These are phyloP conservation scores for Spicauda simplicius DNA, from an alignment of 2,888 invertebrate genomes.

Conservation along the genomic window DNA sequence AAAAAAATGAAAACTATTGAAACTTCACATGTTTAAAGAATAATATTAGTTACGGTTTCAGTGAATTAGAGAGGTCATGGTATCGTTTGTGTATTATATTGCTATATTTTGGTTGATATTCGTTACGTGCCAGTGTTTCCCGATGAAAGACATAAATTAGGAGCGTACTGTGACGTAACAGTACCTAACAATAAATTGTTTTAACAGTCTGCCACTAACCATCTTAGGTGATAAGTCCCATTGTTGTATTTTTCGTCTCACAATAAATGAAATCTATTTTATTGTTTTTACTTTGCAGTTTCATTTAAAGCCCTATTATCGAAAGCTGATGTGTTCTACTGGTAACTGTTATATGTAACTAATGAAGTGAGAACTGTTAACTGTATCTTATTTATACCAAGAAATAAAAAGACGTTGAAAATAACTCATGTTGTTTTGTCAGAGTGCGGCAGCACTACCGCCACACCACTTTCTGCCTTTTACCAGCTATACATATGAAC, in stretches of 20 bases:
- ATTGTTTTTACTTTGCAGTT: conserved; percentile 81
- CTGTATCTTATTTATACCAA: conserved; percentile 2
- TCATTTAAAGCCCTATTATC: conserved; percentile 55
- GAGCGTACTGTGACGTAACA: conserved; percentile 58
- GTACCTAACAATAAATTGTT: conserved; percentile 70
- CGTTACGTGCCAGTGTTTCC: conserved; percentile 78
- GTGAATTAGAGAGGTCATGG: conserved; percentile 74
- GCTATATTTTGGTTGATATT: conserved; percentile 78
- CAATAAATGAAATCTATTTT: conserved; percentile 86
- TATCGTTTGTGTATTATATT: conserved; percentile 77
- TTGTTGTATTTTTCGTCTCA: conserved; percentile 86
- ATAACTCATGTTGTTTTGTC: neutral
- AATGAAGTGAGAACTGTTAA: neutral
- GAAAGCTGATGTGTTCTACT: neutral
- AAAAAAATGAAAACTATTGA: conserved; percentile 78
- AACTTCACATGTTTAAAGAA: conserved; percentile 77
- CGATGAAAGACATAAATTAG: conserved; percentile 84
- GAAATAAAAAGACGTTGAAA: neutral
- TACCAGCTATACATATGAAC: neutral
- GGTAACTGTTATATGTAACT: neutral
- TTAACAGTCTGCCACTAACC: conserved; percentile 84
- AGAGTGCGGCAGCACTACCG: neutral
- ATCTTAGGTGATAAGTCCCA: conserved; percentile 84
- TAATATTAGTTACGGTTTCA: conserved; percentile 78
- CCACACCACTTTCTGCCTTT: neutral